Evolutionary conservation across 2,113 vertebrate genomes (phyloP).

Genomic region (Chiloscyllium plagiosum): DNA sequence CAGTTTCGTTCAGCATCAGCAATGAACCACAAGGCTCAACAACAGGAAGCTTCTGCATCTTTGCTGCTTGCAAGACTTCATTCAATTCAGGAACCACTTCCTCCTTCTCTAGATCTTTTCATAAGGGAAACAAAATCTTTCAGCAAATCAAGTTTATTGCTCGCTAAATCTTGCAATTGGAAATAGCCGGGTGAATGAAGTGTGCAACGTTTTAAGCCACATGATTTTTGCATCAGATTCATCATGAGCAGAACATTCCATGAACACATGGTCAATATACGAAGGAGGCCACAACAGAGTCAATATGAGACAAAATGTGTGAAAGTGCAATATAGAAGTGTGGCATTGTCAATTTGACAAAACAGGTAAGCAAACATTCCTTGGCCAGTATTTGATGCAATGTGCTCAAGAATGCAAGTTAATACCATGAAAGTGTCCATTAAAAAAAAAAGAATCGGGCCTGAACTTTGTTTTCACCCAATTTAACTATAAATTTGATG

Average conservation of each 20-base stretch:
- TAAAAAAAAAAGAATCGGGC: no score
- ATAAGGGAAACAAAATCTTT: background rate
- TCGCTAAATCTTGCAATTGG: background rate
- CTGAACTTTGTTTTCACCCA: background rate
- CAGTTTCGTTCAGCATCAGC: background rate
- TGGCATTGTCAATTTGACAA: background rate
- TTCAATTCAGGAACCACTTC: background rate
- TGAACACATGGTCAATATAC: background rate
- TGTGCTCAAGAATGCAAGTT: background rate
- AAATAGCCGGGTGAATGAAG: background rate
- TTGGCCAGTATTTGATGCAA: background rate
- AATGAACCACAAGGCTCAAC: slow-evolving; percentile 30
- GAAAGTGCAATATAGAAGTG: background rate
- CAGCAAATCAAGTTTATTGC: background rate
- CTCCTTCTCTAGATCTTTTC: background rate
- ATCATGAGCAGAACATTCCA: background rate
- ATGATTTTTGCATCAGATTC: background rate
- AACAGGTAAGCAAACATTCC: background rate
- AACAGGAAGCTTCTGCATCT: slow-evolving; percentile 24
- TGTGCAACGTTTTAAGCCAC: background rate
- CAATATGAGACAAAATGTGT: background rate
- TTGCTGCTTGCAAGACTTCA: background rate
- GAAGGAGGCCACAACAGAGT: background rate
- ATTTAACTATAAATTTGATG: no score
- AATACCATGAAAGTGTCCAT: background rate